Percentiles rank a stretch among this genome's conserved stretches.
Evolutionary conservation across 1,140 invertebrate species (phyloP).

Genomic region (Bombus affinis): DNA sequence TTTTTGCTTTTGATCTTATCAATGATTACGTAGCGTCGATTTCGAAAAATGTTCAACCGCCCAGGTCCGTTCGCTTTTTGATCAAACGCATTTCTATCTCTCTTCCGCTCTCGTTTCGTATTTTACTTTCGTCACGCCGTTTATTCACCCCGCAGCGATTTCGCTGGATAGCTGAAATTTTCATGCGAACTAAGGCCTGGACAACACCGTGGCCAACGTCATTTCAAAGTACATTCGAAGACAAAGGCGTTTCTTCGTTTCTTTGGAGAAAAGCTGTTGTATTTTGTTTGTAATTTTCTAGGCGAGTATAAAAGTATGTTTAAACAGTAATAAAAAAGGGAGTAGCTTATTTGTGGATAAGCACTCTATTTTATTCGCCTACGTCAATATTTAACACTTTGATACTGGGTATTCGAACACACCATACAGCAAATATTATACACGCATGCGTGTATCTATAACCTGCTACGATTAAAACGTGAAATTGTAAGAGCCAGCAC

Average conservation of each 20-base stretch:
- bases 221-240: neutral
- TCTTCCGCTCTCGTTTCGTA: neutral
- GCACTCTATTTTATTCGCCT: too few species aligned
- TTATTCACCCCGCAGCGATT: neutral
- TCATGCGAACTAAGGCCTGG: neutral
- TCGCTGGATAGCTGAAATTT: neutral
- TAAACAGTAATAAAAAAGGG: neutral
- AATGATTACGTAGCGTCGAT: slow-evolving; percentile 39
- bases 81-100: neutral
- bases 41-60: slow-evolving; percentile 25
- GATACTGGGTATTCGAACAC: too few species aligned
- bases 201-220: neutral
- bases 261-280: neutral
- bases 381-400: too few species aligned
- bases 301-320: neutral
- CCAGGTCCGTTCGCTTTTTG: neutral
- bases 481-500: too few species aligned
- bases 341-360: too few species aligned
- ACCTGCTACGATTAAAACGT: too few species aligned
- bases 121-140: neutral
- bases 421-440: too few species aligned
- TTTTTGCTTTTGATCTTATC: slow-evolving; percentile 45
- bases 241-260: neutral
- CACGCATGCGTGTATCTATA: too few species aligned
- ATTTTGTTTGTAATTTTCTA: neutral